A percentile compares a stretch with the other conserved stretches of the same genome.
Evolutionary conservation across 2,888 invertebrate species (phyloP).

Genomic region (Rhagium mordax): DNA sequence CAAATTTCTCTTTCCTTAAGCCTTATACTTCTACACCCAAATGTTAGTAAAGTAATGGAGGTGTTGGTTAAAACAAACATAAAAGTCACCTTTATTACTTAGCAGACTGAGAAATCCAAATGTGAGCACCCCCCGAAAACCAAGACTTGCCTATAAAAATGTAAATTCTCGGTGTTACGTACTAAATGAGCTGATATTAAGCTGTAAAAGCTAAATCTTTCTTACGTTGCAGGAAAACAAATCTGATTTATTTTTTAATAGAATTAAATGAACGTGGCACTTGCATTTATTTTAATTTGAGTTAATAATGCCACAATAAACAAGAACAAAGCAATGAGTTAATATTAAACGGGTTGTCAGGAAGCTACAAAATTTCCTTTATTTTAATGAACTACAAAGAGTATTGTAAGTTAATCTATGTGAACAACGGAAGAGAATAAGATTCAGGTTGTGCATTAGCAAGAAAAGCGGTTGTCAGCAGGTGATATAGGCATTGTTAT

Average conservation of each 20-base stretch:
- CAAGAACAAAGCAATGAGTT: not conserved
- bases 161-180: constrained; percentile 26
- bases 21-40: constrained; percentile 29
- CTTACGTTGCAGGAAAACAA: not conserved
- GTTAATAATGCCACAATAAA: constrained; percentile 8
- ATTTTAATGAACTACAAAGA: not conserved
- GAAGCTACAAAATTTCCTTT: not conserved
- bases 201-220: not conserved
- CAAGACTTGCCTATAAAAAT: constrained; percentile 50
- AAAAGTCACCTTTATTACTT: constrained; percentile 48
- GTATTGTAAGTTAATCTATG: not conserved
- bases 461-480: not conserved
- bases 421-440: not conserved
- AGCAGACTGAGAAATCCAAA: constrained; percentile 48
- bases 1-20: not conserved
- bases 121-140: constrained; percentile 48
- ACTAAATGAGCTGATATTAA: constrained; percentile 17
- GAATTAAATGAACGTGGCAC: not conserved
- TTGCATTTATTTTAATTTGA: not conserved
- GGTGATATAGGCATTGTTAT: not conserved
- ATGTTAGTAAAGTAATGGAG: constrained; percentile 27
- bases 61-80: constrained; percentile 37
- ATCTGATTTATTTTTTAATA: not conserved
- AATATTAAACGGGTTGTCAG: not conserved
- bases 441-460: not conserved